Conservation (phyloP, 1,140 invertebrate species). For the Bombus picipes region DNA sequence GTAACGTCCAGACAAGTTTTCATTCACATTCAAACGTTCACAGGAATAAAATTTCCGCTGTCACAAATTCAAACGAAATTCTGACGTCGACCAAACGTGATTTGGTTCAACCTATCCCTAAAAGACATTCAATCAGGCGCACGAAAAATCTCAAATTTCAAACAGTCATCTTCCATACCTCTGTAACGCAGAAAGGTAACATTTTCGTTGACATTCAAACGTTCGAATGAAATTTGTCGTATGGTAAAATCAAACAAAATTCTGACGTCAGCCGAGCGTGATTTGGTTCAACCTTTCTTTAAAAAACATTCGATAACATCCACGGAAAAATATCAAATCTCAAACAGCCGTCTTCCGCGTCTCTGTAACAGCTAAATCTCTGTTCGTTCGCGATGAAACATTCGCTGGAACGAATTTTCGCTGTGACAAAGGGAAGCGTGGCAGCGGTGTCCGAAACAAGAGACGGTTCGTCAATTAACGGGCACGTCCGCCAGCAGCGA, state of each 20-base stretch:
- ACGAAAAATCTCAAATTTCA: no score
- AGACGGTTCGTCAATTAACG: conserved; percentile 42
- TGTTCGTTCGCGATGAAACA: no score
- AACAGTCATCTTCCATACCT: no score
- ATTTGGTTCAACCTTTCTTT: neutral
- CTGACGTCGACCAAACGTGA: neutral
- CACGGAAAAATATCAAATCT: no score
- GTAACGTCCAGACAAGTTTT: neutral
- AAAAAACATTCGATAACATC: neutral
- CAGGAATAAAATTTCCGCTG: neutral
- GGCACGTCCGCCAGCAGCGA: conserved; percentile 6
- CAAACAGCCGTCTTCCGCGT: no score
- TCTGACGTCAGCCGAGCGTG: neutral
- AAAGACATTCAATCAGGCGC: neutral
- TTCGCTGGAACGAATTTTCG: no score
- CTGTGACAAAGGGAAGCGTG: neutral
- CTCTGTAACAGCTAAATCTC: no score
- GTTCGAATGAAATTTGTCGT: neutral
- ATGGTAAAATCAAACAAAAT: neutral
- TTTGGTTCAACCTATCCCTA: neutral
- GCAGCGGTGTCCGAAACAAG: neutral
- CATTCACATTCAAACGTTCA: neutral
- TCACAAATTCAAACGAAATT: neutral
- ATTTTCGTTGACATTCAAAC: neutral
- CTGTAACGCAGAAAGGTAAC: no score